A percentile compares a stretch with the other conserved stretches of the same genome.
Evolutionary conservation across 1,140 invertebrate species (phyloP).

Genomic region (Zaprionus lachaisei): DNA sequence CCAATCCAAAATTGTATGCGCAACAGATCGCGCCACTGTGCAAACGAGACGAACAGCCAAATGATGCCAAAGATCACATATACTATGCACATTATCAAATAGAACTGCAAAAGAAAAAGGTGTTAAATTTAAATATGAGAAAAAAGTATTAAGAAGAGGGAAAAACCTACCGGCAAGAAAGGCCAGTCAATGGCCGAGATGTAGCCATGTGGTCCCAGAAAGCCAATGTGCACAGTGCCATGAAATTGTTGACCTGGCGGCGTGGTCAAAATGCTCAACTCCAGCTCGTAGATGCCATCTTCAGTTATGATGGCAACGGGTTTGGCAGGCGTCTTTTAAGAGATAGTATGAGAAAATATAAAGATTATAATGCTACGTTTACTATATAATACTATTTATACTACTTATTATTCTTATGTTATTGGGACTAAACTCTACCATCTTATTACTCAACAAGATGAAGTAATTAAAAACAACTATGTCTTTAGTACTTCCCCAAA

Average conservation of each 20-base stretch:
- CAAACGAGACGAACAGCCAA: slow-evolving; percentile 93
- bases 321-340: slow-evolving; percentile 67
- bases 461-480: too few species aligned
- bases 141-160: slow-evolving; percentile 4
- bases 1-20: slow-evolving; percentile 98
- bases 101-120: slow-evolving; percentile 88
- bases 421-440: too few species aligned
- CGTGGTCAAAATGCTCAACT: slow-evolving; percentile 73
- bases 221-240: slow-evolving; percentile 87
- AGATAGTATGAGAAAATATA: slow-evolving; percentile 5
- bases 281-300: slow-evolving; percentile 87
- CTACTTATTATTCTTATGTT: too few species aligned
- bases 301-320: slow-evolving; percentile 84
- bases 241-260: slow-evolving; percentile 76
- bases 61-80: slow-evolving; percentile 93
- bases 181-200: slow-evolving; percentile 91
- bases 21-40: slow-evolving; percentile 96
- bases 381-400: too few species aligned
- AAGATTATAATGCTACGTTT: too few species aligned
- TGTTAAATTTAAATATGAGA: slow-evolving; percentile 1
- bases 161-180: slow-evolving; percentile 86
- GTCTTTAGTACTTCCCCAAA: too few species aligned
- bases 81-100: slow-evolving; percentile 94
- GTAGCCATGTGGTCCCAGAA: slow-evolving; percentile 89
- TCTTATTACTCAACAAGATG: too few species aligned